Conservation (phyloP, 2,797 vertebrate genomes). For the Meda fulgida region DNA sequence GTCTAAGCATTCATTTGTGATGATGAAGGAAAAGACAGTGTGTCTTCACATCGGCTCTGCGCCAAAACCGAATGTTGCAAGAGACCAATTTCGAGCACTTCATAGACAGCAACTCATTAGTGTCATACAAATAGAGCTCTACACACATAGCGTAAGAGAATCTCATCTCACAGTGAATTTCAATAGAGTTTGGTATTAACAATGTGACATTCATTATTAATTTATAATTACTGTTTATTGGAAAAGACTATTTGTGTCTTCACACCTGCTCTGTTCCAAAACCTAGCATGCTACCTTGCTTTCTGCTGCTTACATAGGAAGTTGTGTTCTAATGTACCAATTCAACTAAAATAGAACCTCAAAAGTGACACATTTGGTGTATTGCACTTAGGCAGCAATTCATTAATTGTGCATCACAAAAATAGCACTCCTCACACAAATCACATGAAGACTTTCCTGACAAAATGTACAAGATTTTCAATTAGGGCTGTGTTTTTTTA, state of each 20-base stretch:
- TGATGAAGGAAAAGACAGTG: constrained; percentile 42
- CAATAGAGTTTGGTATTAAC: not conserved
- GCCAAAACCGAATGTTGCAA: not conserved
- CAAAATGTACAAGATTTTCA: not conserved
- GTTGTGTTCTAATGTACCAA: not conserved
- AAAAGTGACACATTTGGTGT: not conserved
- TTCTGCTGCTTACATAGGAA: not conserved
- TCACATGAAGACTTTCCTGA: not conserved
- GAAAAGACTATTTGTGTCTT: constrained; percentile 7
- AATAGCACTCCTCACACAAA: not conserved
- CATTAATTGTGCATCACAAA: not conserved
- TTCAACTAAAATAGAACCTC: not conserved
- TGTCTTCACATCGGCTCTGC: constrained; percentile 6
- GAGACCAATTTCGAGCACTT: not conserved
- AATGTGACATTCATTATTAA: not conserved
- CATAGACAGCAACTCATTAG: not conserved
- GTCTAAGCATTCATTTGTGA: constrained; percentile 34
- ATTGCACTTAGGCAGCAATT: not conserved
- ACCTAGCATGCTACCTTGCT: not conserved
- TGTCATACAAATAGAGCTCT: not conserved
- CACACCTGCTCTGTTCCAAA: not conserved
- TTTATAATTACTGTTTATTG: constrained; percentile 17
- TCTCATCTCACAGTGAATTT: not conserved
- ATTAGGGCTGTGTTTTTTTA: not conserved
- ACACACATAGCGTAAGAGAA: not conserved